Evolutionary conservation across 1,140 invertebrate genomes (phyloP), one percentile per base, ranked within the genome.

Genomic region (Pseudomyrmex concolor): DNA sequence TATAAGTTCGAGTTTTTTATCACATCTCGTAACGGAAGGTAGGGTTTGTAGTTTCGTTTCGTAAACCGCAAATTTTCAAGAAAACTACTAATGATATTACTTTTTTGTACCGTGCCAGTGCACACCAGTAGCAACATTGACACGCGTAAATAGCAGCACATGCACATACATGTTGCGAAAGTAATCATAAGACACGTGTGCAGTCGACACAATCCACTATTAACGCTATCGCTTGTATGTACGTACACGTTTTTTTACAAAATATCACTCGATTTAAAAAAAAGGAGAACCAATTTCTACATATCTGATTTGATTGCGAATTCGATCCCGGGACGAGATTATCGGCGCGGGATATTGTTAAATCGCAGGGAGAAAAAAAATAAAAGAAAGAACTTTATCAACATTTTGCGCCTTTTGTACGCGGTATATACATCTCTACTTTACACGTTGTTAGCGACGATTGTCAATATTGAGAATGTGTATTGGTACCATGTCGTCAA

Each of bases 361-460:
- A 34, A 34, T 83, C 51, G 22, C 70, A 87, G 51, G 63, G 54
- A 34, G 34, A n/a, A 55, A 51, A 43, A 68, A 62, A 45, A 3
- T 3, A n/a, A 9, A 17, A 9, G 25, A 15, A 8, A 51, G 3
- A 50, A 68, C 43, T 81, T 66, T 72, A 51, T 68, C 50, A 50
- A 60, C 54, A 50, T 60, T 57, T 72, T 50, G 73, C 77, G 68
- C 72, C 71, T 90, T 91, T 91, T 91, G 74, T 90, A 90, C 78
- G 66, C 78, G 78, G 68, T 90, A 86, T 90, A 90, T 78, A 90
- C 72, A 34, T 34, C 34, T 34, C 68, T 76, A 74, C 66, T 90
- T 90, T 90, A 89, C 82, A 89, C 80, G 45, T 89, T 90, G 84
- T 84, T 85, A 87, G 74, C 84, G 89, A 90, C 64, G 83, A 86